Percentiles rank a stretch among this genome's conserved stretches.
These are phyloP conservation scores for Ceratina australensis DNA, from an alignment of 1,140 invertebrate genomes.

Conservation along the genomic window DNA sequence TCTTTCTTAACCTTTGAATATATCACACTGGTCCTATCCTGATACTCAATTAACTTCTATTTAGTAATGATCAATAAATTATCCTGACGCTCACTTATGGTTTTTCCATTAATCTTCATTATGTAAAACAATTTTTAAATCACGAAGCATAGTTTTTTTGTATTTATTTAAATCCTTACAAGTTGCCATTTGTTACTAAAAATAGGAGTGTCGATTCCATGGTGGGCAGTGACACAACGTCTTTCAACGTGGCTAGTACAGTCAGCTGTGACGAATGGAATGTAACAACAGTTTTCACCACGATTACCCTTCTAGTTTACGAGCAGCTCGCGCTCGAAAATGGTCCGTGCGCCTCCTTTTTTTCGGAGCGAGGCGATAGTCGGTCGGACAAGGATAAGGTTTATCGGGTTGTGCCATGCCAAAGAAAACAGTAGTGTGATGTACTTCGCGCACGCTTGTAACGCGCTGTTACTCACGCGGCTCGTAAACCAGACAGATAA, in stretches of 20 bases:
- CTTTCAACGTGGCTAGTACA: no score
- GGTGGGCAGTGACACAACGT: no score
- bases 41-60: background rate
- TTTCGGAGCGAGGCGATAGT: constrained; percentile 8
- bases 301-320: constrained; percentile 63
- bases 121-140: no score
- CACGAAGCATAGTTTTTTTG: no score
- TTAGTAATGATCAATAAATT: background rate
- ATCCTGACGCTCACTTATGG: no score
- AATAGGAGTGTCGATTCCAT: no score
- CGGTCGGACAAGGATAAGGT: constrained; percentile 18
- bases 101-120: no score
- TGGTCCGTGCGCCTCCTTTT: background rate
- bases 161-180: no score
- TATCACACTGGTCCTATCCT: no score
- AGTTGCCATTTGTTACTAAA: no score
- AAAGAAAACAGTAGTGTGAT: background rate
- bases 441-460: background rate
- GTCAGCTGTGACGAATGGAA: no score
- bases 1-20: background rate
- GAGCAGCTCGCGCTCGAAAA: constrained; percentile 33
- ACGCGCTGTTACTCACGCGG: constrained; percentile 39
- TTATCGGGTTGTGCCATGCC: constrained; percentile 27
- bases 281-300: background rate
- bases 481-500: constrained; percentile 57